Percentiles rank a stretch among this genome's conserved stretches.
Conservation (phyloP, 2,888 invertebrate genomes). For the Drosophila quinaria region DNA sequence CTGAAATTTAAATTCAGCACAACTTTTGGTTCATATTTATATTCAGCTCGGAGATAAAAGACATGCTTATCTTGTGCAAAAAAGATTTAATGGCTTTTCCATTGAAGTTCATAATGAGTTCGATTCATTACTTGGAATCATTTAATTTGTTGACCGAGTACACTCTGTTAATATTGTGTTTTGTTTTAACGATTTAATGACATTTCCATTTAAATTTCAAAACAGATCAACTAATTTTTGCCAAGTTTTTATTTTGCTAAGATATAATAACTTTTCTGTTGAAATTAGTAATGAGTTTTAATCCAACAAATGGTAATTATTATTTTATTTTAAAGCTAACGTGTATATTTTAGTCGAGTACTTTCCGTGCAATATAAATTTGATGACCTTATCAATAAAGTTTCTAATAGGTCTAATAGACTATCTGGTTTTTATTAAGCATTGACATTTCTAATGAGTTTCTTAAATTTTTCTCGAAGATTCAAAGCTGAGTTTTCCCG, state of each 20-base stretch:
- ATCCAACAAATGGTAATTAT: neutral
- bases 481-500: too few species aligned
- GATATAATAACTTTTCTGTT: neutral
- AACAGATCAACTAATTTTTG: neutral
- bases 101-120: slow-evolving; percentile 11
- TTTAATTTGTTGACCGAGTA: neutral
- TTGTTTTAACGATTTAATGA: neutral
- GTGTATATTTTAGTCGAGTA: neutral
- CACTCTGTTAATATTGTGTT: neutral
- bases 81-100: slow-evolving; percentile 8
- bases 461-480: too few species aligned
- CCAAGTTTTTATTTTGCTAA: neutral
- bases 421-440: too few species aligned
- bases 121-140: neutral
- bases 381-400: too few species aligned
- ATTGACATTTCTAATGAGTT: too few species aligned
- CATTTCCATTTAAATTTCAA: neutral
- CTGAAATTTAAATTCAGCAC: slow-evolving; percentile 4
- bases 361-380: neutral
- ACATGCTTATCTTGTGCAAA: slow-evolving; percentile 2
- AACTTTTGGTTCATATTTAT: neutral
- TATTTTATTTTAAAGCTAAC: neutral
- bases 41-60: slow-evolving; percentile 1
- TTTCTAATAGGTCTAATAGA: too few species aligned
- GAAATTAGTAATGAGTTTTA: neutral